Evolutionary conservation across 2,888 invertebrate genomes (phyloP).

Genomic region (Conchocele bisecta): DNA sequence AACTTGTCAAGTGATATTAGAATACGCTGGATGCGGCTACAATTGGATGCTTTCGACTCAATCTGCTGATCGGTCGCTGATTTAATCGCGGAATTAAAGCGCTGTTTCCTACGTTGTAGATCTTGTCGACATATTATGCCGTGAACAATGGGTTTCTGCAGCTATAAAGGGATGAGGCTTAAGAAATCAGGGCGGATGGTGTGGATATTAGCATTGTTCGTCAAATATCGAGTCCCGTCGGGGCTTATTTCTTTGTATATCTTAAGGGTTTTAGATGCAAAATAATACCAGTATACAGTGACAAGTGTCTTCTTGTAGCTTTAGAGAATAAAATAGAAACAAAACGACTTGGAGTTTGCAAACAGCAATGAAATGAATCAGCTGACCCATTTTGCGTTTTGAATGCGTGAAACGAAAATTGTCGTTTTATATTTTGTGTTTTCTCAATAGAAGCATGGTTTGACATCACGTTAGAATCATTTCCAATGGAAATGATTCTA

Average conservation of each 20-base stretch:
- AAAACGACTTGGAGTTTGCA: too few species aligned
- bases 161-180: constrained; percentile 26
- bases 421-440: too few species aligned
- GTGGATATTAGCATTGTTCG: constrained; percentile 37
- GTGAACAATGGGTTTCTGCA: constrained; percentile 37
- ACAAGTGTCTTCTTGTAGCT: too few species aligned
- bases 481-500: too few species aligned
- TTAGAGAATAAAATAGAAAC: too few species aligned
- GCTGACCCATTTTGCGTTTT: too few species aligned
- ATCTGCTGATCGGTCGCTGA: constrained; percentile 47
- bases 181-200: constrained; percentile 31
- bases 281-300: constrained; percentile 41
- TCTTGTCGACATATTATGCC: constrained; percentile 13
- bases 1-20: constrained; percentile 56
- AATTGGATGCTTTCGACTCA: constrained; percentile 45
- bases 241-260: constrained; percentile 19
- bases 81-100: constrained; percentile 54
- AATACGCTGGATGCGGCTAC: constrained; percentile 39
- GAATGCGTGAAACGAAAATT: too few species aligned
- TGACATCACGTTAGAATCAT: too few species aligned
- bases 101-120: constrained; percentile 46
- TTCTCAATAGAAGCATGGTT: too few species aligned
- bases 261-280: constrained; percentile 7
- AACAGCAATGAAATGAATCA: too few species aligned
- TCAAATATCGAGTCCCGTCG: constrained; percentile 14